Conservation (phyloP, 2,113 vertebrate species). For the Phaetusa simplex region DNA sequence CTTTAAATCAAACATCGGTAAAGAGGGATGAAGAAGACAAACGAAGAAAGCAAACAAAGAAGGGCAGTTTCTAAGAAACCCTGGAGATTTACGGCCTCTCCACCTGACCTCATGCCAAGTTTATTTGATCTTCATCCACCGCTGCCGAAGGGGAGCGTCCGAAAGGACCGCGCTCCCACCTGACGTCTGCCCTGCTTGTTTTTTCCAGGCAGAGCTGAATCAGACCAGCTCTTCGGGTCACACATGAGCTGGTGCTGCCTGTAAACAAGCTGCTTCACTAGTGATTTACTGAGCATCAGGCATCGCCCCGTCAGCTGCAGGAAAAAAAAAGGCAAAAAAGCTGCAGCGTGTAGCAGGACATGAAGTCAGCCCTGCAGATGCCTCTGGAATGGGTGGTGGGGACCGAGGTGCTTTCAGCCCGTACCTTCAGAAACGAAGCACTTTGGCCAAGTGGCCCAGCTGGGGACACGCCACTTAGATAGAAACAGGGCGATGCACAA, state of each 20-base stretch:
- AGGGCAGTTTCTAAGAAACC: not conserved
- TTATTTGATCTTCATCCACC: not conserved
- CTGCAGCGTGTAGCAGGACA: rapidly evolving
- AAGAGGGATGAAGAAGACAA: not conserved
- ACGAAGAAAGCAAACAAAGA: not conserved
- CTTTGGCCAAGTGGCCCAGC: not conserved
- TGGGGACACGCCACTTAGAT: not conserved
- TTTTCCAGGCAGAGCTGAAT: not conserved
- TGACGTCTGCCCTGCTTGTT: not conserved
- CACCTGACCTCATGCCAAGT: not conserved
- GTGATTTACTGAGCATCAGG: not conserved
- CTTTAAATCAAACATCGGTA: not conserved
- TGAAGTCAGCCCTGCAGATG: not conserved
- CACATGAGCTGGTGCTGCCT: not conserved
- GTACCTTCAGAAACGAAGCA: not conserved
- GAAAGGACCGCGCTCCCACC: not conserved
- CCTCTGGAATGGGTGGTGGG: not conserved
- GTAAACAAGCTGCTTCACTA: not conserved
- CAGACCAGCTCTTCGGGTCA: not conserved
- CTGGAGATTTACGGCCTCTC: not conserved
- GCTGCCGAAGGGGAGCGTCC: not conserved
- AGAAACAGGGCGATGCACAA: not conserved
- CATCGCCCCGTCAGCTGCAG: not conserved
- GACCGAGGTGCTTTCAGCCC: not conserved
- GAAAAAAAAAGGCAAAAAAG: not conserved